phyloP scores from a whole-genome alignment of 2,797 vertebrate genomes.

The Crax fasciolata region DNA sequence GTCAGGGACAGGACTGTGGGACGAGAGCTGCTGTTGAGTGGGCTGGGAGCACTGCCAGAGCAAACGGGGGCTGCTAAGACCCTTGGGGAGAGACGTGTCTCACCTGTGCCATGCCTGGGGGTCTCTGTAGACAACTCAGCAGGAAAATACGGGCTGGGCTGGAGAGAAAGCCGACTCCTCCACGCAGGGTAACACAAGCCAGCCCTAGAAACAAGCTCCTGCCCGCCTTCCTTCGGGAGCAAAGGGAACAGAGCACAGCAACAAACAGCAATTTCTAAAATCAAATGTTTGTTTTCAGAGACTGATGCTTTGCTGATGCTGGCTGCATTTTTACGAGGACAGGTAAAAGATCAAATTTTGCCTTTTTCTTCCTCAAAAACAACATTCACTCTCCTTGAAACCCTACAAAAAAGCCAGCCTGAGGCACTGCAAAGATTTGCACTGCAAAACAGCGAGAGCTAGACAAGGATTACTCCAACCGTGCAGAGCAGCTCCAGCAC shows the following conservation, averaged over 20 bases:
- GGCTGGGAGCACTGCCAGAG: not conserved
- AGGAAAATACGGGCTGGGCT: not conserved
- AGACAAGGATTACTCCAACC: not conserved
- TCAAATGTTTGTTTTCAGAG: slow-evolving; percentile 53
- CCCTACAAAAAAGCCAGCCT: slow-evolving; percentile 14
- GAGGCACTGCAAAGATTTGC: slow-evolving; percentile 14
- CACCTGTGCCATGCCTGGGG: fast-evolving
- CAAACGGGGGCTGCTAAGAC: not conserved
- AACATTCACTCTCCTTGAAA: not conserved
- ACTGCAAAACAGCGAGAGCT: not conserved
- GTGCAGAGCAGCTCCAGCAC: not conserved
- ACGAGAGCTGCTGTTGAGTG: not conserved
- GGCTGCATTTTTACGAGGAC: slow-evolving; percentile 6
- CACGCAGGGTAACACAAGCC: not conserved
- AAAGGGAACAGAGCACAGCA: not conserved
- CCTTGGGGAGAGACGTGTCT: not conserved
- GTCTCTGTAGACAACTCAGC: not conserved
- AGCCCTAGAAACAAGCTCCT: not conserved
- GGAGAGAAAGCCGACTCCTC: not conserved
- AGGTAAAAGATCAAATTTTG: slow-evolving; percentile 17
- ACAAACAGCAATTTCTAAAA: slow-evolving; percentile 6
- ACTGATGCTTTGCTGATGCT: not conserved
- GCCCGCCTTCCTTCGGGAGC: not conserved
- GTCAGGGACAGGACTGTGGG: not conserved
- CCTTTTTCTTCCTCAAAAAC: slow-evolving; percentile 19